Evolutionary conservation across 2,113 vertebrate species (phyloP).

Genomic region (Monarcha castaneiventris): DNA sequence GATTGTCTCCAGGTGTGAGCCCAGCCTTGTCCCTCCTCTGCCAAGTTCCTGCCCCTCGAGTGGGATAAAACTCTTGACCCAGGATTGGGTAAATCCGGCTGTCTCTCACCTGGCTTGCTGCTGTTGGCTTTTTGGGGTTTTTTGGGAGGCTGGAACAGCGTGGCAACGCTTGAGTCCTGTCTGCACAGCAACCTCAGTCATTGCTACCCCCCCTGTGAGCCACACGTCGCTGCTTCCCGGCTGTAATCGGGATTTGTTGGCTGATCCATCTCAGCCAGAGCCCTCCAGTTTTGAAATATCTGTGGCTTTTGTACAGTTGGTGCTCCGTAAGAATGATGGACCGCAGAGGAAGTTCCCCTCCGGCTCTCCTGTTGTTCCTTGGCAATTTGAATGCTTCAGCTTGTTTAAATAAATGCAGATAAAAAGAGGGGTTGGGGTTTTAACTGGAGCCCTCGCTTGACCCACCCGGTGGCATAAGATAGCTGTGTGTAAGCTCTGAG

Average conservation of each 20-base stretch:
- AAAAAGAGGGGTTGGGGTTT: background rate
- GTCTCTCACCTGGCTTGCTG: background rate
- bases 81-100: background rate
- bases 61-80: background rate
- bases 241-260: background rate
- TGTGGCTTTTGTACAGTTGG: background rate
- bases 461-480: background rate
- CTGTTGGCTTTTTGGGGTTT: background rate
- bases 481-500: background rate
- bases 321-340: background rate
- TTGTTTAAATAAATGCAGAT: background rate
- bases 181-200: background rate
- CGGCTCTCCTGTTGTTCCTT: background rate
- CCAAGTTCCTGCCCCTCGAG: too few relatives aligned
- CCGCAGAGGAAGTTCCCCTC: background rate
- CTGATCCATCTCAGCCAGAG: background rate
- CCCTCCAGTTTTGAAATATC: background rate
- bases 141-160: background rate
- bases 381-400: background rate
- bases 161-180: background rate
- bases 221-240: accelerated
- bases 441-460: accelerated
- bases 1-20: background rate
- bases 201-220: background rate
- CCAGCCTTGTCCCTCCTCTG: accelerated